phyloP scores from a whole-genome alignment of 2,797 vertebrate genomes.

The Yasuhikotakia modesta region DNA sequence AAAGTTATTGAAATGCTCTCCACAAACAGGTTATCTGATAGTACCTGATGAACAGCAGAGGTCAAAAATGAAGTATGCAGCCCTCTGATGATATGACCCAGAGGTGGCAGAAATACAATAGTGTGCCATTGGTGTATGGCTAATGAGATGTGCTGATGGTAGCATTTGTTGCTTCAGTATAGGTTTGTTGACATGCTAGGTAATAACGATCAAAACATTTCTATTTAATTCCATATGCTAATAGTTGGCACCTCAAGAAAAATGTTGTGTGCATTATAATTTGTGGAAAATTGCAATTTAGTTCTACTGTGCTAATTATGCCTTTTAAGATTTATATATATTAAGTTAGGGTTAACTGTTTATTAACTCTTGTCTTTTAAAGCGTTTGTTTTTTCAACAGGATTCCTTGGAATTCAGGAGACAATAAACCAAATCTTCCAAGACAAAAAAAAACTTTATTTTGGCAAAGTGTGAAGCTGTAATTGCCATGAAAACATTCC shows the following conservation, averaged over 20 bases:
- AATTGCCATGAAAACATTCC: background rate
- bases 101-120: constrained; percentile 17
- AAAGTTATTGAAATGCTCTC: constrained; percentile 2
- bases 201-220: background rate
- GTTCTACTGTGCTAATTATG: background rate
- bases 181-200: background rate
- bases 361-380: constrained; percentile 29
- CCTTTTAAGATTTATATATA: background rate
- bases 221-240: background rate
- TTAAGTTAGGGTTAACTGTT: no score
- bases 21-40: constrained; percentile 5
- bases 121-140: background rate
- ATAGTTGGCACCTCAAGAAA: no score
- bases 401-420: background rate
- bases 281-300: no score
- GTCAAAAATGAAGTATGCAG: constrained; percentile 20
- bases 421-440: constrained; percentile 6
- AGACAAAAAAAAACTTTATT: constrained; percentile 20
- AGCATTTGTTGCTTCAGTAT: background rate
- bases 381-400: background rate
- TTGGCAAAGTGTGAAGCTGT: background rate
- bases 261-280: no score
- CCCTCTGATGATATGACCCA: background rate
- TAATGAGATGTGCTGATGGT: background rate
- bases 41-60: background rate